A percentile compares a stretch with the other conserved stretches of the same genome.
Evolutionary conservation across 2,888 invertebrate genomes (phyloP).

Genomic region (Diabrotica balteata): DNA sequence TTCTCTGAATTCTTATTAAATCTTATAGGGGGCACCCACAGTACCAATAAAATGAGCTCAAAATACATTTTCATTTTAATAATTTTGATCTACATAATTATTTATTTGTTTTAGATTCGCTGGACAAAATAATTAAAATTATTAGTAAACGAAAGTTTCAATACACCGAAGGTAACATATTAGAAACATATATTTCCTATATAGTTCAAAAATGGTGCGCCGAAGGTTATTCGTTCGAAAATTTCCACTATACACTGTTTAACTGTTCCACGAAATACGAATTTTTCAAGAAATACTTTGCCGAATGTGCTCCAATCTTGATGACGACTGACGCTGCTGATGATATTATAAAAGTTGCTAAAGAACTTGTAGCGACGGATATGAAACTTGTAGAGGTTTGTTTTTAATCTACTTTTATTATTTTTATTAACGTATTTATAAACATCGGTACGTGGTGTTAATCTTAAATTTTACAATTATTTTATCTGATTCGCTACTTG

Average conservation of each 20-base stretch:
- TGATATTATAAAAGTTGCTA: conserved; percentile 39
- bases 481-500: too few species aligned
- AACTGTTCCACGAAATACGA: conserved; percentile 52
- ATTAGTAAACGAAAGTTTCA: conserved; percentile 45
- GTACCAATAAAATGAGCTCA: too few species aligned
- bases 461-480: too few species aligned
- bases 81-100: too few species aligned
- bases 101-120: conserved; percentile 36
- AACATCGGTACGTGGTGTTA: too few species aligned
- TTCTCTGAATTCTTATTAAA: neutral
- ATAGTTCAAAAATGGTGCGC: conserved; percentile 59
- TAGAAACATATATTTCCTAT: conserved; percentile 62
- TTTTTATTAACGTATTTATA: too few species aligned
- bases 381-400: conserved; percentile 41
- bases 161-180: conserved; percentile 55
- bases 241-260: conserved; percentile 57
- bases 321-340: conserved; percentile 53
- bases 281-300: conserved; percentile 59
- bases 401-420: neutral
- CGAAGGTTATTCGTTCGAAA: conserved; percentile 45
- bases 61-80: too few species aligned
- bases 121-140: conserved; percentile 46
- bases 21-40: neutral
- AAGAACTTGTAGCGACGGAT: conserved; percentile 33
- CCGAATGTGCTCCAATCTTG: conserved; percentile 58